Evolutionary conservation across 2,113 vertebrate genomes (phyloP).

Genomic region (Mormyrus iriodes): DNA sequence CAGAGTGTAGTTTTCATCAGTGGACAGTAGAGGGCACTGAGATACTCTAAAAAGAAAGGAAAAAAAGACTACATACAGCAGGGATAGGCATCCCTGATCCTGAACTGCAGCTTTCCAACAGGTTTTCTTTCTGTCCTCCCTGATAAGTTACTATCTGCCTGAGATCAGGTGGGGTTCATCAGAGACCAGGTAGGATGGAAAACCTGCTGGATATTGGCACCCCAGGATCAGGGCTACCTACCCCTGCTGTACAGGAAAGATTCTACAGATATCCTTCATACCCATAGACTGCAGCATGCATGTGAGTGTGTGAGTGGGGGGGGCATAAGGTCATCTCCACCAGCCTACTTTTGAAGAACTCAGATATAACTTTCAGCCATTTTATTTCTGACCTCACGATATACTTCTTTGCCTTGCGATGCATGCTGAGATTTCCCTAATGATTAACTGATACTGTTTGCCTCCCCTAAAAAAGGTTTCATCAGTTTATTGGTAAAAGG

Average conservation of each 20-base stretch:
- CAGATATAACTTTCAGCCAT: neutral
- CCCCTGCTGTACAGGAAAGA: neutral
- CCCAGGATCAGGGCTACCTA: neutral
- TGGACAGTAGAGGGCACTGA: conserved; percentile 13
- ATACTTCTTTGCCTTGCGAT: too few relatives aligned
- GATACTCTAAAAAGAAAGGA: neutral
- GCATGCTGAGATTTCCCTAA: neutral
- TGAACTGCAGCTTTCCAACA: rapidly evolving
- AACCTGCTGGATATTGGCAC: neutral
- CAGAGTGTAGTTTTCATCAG: neutral
- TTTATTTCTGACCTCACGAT: neutral
- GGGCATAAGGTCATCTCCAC: neutral
- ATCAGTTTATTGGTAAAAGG: neutral
- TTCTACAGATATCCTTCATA: neutral
- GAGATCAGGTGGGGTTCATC: neutral
- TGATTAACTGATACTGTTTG: neutral
- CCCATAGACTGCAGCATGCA: neutral
- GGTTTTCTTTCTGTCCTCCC: neutral
- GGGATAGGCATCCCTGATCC: neutral
- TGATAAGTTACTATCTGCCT: neutral
- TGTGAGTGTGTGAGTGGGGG: neutral
- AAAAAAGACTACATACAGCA: neutral
- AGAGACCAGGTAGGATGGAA: neutral
- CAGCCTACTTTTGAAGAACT: neutral
- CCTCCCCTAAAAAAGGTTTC: neutral